These are phyloP conservation scores for Acrobasis suavella DNA, from an alignment of 2,888 invertebrate genomes.

Conservation along the genomic window DNA sequence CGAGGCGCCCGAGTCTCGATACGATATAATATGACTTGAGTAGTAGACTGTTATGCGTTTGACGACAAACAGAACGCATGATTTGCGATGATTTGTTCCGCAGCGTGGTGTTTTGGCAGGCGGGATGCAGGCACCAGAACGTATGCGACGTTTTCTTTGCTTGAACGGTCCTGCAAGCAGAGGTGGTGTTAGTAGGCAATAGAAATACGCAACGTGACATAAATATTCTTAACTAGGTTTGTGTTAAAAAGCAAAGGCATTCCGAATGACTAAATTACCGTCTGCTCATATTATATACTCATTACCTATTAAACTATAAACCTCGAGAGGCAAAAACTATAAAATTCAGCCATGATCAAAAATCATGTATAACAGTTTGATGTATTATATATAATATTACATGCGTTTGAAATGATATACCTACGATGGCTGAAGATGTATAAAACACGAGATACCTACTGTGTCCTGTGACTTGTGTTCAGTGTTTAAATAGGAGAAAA, in stretches of 20 bases:
- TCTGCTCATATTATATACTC: conserved; percentile 3
- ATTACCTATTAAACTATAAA: conserved; percentile 9
- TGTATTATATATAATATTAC: background rate
- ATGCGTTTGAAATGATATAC: conserved; percentile 13
- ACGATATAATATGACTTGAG: conserved; percentile 33
- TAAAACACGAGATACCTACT: background rate
- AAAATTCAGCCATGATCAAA: conserved; percentile 1
- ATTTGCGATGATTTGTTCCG: conserved; percentile 45
- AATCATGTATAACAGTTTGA: conserved; percentile 8
- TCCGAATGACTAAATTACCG: background rate
- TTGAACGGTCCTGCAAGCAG: conserved; percentile 59
- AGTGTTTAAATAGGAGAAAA: conserved; percentile 3
- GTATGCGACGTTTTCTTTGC: conserved; percentile 59
- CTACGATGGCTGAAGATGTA: conserved; percentile 10
- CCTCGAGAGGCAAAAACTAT: conserved; percentile 5
- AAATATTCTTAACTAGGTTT: no score
- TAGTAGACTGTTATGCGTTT: conserved; percentile 41
- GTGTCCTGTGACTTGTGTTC: conserved; percentile 1
- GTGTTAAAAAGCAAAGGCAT: conserved; percentile 7
- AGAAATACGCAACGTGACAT: background rate
- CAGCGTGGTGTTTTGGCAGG: conserved; percentile 50
- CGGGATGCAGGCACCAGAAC: conserved; percentile 64
- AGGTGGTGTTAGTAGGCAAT: background rate
- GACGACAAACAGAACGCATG: conserved; percentile 50
- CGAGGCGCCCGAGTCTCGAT: conserved; percentile 16